phyloP scores from a whole-genome alignment of 2,113 vertebrate species.

The Megaleporinus macrocephalus region DNA sequence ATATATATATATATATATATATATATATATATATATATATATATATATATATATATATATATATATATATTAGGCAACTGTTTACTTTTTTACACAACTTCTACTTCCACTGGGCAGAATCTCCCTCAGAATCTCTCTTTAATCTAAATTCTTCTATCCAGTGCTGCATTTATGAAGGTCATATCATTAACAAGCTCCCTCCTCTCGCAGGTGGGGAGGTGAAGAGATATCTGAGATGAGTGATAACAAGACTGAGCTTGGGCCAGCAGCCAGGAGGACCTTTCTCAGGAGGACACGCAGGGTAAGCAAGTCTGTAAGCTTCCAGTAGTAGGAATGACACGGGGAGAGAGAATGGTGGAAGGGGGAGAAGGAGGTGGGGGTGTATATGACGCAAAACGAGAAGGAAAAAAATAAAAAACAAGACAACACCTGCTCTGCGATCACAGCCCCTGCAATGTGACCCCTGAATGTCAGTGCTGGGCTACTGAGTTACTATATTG shows the following conservation, averaged over 20 bases:
- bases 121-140: background rate
- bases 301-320: background rate
- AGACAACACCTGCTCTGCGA: slow-evolving; percentile 53
- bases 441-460: slow-evolving; percentile 53
- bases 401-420: slow-evolving; percentile 8
- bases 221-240: background rate
- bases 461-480: slow-evolving; percentile 55
- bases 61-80: too few species aligned
- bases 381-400: slow-evolving; percentile 10
- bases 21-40: too few species aligned
- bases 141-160: background rate
- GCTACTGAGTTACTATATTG: slow-evolving; percentile 59
- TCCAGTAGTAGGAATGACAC: background rate
- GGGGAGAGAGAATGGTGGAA: background rate
- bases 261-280: background rate
- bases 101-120: background rate
- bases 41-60: too few species aligned
- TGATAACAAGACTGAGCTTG: background rate
- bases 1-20: too few species aligned
- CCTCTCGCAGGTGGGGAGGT: background rate
- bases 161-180: background rate
- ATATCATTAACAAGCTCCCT: background rate
- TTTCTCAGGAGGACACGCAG: background rate
- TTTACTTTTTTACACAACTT: too few species aligned
- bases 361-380: background rate